Conservation (phyloP, 2,888 invertebrate species). For the Troilus luridus region DNA sequence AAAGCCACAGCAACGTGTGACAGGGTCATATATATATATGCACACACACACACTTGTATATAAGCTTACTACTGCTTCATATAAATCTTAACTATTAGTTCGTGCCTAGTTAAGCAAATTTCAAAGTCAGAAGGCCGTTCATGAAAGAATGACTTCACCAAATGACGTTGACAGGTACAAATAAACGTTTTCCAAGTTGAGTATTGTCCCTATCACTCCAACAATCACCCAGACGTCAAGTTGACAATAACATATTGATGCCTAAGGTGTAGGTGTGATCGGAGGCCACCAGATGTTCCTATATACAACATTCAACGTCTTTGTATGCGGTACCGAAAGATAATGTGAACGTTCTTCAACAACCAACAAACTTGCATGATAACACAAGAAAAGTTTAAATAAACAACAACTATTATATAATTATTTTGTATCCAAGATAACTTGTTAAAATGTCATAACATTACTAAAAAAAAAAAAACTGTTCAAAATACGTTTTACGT, state of each 20-base stretch:
- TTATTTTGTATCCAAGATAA: too few relatives aligned
- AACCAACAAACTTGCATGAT: too few relatives aligned
- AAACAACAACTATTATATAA: too few relatives aligned
- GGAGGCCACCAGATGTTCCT: constrained; percentile 1
- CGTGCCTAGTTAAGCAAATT: not conserved
- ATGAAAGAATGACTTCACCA: constrained; percentile 6
- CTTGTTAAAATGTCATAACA: too few relatives aligned
- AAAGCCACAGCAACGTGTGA: too few relatives aligned
- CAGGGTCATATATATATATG: too few relatives aligned
- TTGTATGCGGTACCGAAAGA: not conserved
- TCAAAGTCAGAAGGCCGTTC: not conserved
- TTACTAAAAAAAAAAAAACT: too few relatives aligned
- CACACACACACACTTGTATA: too few relatives aligned
- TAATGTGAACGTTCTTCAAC: not conserved
- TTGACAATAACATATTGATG: constrained; percentile 46
- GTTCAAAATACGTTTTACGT: too few relatives aligned
- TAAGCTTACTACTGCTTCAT: not conserved
- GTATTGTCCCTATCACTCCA: not conserved
- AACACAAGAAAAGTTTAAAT: too few relatives aligned
- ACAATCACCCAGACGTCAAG: constrained; percentile 30
- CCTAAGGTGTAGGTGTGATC: constrained; percentile 37
- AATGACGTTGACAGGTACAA: constrained; percentile 12
- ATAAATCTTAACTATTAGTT: not conserved
- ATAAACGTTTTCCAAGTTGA: constrained; percentile 35
- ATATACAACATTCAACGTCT: not conserved